These are phyloP conservation scores for Calycopis cecrops DNA, from an alignment of 1,140 invertebrate species.

Conservation along the genomic window DNA sequence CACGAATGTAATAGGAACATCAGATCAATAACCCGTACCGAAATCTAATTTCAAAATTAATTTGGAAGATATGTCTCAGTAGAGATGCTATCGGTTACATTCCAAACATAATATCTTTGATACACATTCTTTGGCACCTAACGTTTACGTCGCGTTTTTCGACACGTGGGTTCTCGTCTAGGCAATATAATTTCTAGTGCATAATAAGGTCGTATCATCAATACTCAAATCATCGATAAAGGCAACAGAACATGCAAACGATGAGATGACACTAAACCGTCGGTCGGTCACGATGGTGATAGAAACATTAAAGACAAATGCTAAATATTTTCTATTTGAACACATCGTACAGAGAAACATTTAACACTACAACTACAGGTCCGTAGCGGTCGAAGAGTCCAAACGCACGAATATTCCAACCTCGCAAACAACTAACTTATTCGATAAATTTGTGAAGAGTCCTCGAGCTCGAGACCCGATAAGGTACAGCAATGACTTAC, in stretches of 20 bases:
- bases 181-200: slow-evolving; percentile 24
- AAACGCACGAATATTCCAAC: slow-evolving; percentile 46
- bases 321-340: slow-evolving; percentile 64
- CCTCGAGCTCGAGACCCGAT: slow-evolving; percentile 49
- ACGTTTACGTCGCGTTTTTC: slow-evolving; percentile 48
- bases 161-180: slow-evolving; percentile 34
- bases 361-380: slow-evolving; percentile 60
- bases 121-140: slow-evolving; percentile 72
- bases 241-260: slow-evolving; percentile 45
- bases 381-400: slow-evolving; percentile 50
- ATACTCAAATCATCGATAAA: slow-evolving; percentile 9
- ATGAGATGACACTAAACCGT: slow-evolving; percentile 36
- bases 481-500: slow-evolving; percentile 68
- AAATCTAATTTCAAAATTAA: slow-evolving; percentile 60
- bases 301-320: slow-evolving; percentile 49
- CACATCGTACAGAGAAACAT: slow-evolving; percentile 68
- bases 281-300: slow-evolving; percentile 45
- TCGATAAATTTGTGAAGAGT: slow-evolving; percentile 66
- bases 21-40: slow-evolving; percentile 71
- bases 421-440: slow-evolving; percentile 53
- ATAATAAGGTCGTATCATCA: neutral
- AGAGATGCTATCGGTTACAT: slow-evolving; percentile 52
- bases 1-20: slow-evolving; percentile 68
- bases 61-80: slow-evolving; percentile 65
- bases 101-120: slow-evolving; percentile 66